Evolutionary conservation across 1,140 invertebrate genomes (phyloP).

Genomic region (Drosophila sproati): DNA sequence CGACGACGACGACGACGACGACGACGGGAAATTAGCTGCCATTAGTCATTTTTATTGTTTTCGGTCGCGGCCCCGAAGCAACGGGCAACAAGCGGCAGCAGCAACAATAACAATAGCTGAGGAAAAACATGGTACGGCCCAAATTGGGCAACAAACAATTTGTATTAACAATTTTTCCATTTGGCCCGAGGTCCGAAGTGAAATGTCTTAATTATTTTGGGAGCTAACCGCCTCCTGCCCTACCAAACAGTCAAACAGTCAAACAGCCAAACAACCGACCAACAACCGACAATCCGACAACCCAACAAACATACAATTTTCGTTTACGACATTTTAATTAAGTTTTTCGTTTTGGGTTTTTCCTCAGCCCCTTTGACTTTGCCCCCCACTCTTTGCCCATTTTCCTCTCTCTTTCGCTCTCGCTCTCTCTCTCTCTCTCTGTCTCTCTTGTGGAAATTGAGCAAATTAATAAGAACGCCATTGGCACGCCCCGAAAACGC

Average conservation of each 20-base stretch:
- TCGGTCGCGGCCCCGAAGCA: slow-evolving; percentile 65
- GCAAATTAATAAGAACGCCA: slow-evolving; percentile 81
- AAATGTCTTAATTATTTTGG: slow-evolving; percentile 83
- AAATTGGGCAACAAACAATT: slow-evolving; percentile 80
- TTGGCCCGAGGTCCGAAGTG: slow-evolving; percentile 54
- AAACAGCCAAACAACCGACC: slow-evolving; percentile 26
- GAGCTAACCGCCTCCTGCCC: slow-evolving; percentile 54
- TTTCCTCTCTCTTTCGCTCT: not conserved
- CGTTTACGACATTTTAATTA: slow-evolving; percentile 83
- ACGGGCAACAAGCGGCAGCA: slow-evolving; percentile 14
- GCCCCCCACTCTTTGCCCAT: not conserved
- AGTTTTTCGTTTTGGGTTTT: slow-evolving; percentile 67
- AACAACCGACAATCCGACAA: slow-evolving; percentile 32
- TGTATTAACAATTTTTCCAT: slow-evolving; percentile 80
- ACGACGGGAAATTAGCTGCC: slow-evolving; percentile 80
- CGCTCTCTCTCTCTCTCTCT: not conserved
- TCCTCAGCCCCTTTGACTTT: slow-evolving; percentile 9
- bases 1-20: slow-evolving; percentile 50
- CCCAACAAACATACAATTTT: slow-evolving; percentile 75
- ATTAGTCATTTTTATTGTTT: slow-evolving; percentile 84
- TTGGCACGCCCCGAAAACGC: slow-evolving; percentile 76
- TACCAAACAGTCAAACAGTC: not conserved
- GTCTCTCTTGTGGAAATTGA: slow-evolving; percentile 66
- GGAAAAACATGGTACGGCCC: slow-evolving; percentile 43
- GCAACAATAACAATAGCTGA: slow-evolving; percentile 24